Evolutionary conservation across 35 echinoderm and acorn worm genomes (phyloP).

Genomic region (Lytechinus variegatus): DNA sequence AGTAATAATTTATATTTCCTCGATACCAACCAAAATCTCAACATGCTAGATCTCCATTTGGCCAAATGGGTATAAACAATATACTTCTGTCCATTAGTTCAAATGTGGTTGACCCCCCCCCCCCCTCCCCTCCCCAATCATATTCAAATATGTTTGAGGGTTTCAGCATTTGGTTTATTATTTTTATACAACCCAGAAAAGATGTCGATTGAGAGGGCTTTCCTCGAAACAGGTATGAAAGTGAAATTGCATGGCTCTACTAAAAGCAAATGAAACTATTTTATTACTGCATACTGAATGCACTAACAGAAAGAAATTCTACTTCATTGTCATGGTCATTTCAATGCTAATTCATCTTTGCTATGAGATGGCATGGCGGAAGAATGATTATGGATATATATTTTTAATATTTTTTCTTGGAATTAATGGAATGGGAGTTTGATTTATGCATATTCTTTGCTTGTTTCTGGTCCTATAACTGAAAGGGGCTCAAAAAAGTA

Average conservation of each 20-base stretch:
- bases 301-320: neutral
- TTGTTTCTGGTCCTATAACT: neutral
- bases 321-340: neutral
- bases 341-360: neutral
- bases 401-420: no score
- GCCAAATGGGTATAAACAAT: neutral
- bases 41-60: no score
- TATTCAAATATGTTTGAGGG: neutral
- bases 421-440: neutral
- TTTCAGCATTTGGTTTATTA: neutral
- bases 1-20: no score
- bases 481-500: neutral
- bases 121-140: neutral
- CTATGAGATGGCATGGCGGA: neutral
- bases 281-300: neutral
- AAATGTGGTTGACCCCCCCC: neutral
- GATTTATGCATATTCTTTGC: neutral
- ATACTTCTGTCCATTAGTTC: neutral
- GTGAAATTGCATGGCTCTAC: neutral
- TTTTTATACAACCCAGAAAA: conserved; percentile 37
- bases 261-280: neutral
- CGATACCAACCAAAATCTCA: no score
- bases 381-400: neutral
- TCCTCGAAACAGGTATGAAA: conserved; percentile 35
- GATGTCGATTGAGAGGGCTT: conserved; percentile 26